Percentiles rank a stretch among this genome's conserved stretches.
phyloP scores from a whole-genome alignment of 2,888 invertebrate genomes.

The Fragum whitleyi region DNA sequence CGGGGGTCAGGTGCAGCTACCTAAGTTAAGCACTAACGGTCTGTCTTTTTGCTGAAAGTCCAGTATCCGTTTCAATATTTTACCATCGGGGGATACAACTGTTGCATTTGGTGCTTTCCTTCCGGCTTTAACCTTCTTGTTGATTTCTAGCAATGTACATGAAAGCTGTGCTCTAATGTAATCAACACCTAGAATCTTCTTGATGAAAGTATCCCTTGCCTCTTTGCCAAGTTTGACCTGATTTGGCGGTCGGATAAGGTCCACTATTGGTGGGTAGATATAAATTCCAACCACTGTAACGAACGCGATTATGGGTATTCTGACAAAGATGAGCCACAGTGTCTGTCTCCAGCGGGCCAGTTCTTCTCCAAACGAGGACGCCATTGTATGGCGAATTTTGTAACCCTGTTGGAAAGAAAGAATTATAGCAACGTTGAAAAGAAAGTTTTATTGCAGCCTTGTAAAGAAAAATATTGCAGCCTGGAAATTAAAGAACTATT shows the following conservation, averaged over 20 bases:
- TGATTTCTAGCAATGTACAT: not conserved
- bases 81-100: constrained; percentile 13
- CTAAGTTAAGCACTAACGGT: constrained; percentile 23
- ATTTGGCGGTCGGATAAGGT: not conserved
- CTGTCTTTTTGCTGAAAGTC: constrained; percentile 13
- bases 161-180: not conserved
- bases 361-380: not conserved
- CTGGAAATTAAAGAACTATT: no score
- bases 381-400: not conserved
- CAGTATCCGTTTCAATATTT: constrained; percentile 10
- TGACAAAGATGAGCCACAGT: not conserved
- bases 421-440: no score
- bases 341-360: not conserved
- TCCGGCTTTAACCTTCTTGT: not conserved
- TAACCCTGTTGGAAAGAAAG: no score
- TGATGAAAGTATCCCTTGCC: not conserved
- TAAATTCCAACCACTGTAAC: not conserved
- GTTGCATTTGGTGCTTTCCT: constrained; percentile 11
- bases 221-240: not conserved
- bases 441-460: no score
- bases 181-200: not conserved
- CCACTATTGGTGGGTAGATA: constrained; percentile 9
- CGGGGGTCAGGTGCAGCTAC: constrained; percentile 23
- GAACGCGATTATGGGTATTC: not conserved
- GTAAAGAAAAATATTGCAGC: no score